Conservation (phyloP, 2,888 invertebrate genomes). For the Luperina nickerlii region DNA sequence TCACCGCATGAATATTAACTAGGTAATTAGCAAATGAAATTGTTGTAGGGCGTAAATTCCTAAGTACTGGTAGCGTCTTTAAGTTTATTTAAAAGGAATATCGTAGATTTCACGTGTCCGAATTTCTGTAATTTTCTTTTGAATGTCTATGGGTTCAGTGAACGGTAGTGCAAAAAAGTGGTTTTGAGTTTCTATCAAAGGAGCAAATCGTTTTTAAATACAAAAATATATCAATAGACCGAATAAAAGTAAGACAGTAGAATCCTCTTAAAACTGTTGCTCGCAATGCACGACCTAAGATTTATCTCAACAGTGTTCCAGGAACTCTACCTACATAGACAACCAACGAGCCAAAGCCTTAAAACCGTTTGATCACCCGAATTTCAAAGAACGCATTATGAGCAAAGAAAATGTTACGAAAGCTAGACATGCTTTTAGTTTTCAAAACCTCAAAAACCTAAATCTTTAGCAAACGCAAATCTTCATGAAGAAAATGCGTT, state of each 20-base stretch:
- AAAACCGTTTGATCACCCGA: background rate
- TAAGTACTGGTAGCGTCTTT: slow-evolving; percentile 38
- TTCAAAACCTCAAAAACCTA: background rate
- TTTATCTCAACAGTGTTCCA: background rate
- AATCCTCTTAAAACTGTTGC: background rate
- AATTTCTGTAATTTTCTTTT: background rate
- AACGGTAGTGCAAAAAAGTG: background rate
- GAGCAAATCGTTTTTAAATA: slow-evolving; percentile 1
- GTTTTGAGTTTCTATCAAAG: slow-evolving; percentile 1
- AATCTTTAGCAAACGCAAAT: background rate
- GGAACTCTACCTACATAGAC: slow-evolving; percentile 5
- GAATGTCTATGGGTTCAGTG: background rate
- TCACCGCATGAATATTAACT: slow-evolving; percentile 65
- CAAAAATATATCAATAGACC: background rate
- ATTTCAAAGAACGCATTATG: slow-evolving; percentile 32
- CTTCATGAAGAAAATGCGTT: slow-evolving; percentile 31
- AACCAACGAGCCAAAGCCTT: slow-evolving; percentile 2
- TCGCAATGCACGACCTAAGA: background rate
- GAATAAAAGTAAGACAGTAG: background rate
- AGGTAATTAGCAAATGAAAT: slow-evolving; percentile 65
- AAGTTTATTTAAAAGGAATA: slow-evolving; percentile 38
- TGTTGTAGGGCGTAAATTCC: slow-evolving; percentile 55
- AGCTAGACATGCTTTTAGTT: slow-evolving; percentile 5
- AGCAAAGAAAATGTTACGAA: slow-evolving; percentile 10
- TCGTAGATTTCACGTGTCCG: background rate